These are phyloP conservation scores for Nymphalis c-album DNA, from an alignment of 2,888 invertebrate species.

Conservation along the genomic window DNA sequence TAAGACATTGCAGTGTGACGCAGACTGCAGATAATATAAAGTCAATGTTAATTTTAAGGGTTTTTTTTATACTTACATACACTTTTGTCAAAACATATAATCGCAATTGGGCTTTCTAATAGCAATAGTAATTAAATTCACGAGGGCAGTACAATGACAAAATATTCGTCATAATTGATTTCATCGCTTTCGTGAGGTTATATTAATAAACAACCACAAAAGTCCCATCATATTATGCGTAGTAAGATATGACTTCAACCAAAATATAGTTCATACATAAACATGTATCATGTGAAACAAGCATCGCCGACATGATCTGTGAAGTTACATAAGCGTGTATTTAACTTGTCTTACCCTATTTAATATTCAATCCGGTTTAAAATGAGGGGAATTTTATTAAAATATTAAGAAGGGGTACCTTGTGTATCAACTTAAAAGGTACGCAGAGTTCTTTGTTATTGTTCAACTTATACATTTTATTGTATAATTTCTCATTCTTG, in stretches of 20 bases:
- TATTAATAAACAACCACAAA: too few relatives aligned
- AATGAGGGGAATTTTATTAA: conserved; percentile 33
- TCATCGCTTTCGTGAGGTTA: too few relatives aligned
- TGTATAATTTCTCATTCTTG: conserved; percentile 58
- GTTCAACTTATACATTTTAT: conserved; percentile 68
- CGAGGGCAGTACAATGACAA: too few relatives aligned
- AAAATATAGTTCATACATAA: neutral
- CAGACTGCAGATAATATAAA: neutral
- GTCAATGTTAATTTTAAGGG: neutral
- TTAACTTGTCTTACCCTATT: conserved; percentile 40
- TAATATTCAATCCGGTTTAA: conserved; percentile 38
- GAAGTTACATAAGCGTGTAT: conserved; percentile 19
- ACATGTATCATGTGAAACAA: conserved; percentile 6
- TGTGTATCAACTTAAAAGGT: conserved; percentile 43
- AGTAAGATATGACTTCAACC: neutral
- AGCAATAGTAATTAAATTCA: too few relatives aligned
- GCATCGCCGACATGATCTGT: neutral
- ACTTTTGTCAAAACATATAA: too few relatives aligned
- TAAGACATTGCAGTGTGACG: neutral
- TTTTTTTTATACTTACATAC: neutral
- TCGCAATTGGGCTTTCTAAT: too few relatives aligned
- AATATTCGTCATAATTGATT: too few relatives aligned
- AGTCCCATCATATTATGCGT: too few relatives aligned
- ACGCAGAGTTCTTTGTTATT: conserved; percentile 57
- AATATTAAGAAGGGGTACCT: conserved; percentile 40